These are phyloP conservation scores for Sardina pilchardus DNA, from an alignment of 2,113 vertebrate species.

Conservation along the genomic window DNA sequence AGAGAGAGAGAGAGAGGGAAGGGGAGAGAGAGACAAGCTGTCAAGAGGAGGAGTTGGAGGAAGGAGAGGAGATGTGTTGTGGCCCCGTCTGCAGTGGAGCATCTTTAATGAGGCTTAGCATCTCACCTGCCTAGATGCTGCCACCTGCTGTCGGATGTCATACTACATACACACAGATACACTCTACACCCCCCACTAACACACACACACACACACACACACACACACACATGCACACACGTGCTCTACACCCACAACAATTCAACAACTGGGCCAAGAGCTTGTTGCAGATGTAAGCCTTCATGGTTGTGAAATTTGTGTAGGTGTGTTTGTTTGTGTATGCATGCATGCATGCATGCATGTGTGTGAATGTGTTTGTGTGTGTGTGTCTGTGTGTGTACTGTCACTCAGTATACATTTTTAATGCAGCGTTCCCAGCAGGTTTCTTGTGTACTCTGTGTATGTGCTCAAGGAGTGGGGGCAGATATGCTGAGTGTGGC, in stretches of 20 bases:
- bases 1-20: conserved; percentile 31
- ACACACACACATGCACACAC: background rate
- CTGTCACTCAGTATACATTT: background rate
- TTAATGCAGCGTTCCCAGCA: background rate
- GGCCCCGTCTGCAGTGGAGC: background rate
- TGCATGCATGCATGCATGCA: background rate
- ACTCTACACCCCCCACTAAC: background rate
- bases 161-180: background rate
- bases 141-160: conserved; percentile 1
- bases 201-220: background rate
- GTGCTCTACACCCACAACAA: background rate
- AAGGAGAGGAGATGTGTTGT: background rate
- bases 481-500: background rate
- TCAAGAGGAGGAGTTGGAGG: conserved; percentile 25
- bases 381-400: background rate
- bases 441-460: background rate
- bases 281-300: conserved; percentile 1
- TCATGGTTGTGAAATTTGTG: background rate
- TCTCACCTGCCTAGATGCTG: conserved; percentile 11
- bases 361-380: background rate
- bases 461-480: background rate
- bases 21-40: conserved; percentile 42
- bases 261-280: conserved; percentile 1
- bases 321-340: background rate
- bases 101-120: conserved; percentile 12